Conservation (phyloP, 2,888 invertebrate genomes). For the Lissocephala sabroskyi region DNA sequence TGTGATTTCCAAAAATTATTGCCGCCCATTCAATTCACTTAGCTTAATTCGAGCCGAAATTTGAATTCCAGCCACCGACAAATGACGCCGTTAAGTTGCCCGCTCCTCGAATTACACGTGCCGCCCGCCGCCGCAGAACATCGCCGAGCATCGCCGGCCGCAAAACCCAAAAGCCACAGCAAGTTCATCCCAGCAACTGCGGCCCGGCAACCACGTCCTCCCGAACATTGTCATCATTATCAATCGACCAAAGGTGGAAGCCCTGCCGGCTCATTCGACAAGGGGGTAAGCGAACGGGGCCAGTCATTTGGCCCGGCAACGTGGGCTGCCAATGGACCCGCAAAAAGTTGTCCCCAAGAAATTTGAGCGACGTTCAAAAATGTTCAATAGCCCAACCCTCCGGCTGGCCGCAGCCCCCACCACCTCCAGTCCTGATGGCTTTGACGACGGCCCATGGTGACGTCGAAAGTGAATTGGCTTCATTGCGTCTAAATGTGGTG, state of each 20-base stretch:
- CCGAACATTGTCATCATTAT: slow-evolving; percentile 9
- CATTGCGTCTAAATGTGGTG: slow-evolving; percentile 59
- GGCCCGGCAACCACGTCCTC: background rate
- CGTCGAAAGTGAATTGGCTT: slow-evolving; percentile 50
- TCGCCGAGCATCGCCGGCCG: too few relatives aligned
- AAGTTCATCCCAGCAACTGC: background rate
- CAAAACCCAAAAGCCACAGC: slow-evolving; percentile 4
- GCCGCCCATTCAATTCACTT: too few relatives aligned
- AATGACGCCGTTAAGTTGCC: too few relatives aligned
- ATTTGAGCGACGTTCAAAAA: slow-evolving; percentile 26
- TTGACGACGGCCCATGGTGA: slow-evolving; percentile 8
- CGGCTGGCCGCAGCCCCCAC: too few relatives aligned
- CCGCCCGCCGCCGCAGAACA: too few relatives aligned
- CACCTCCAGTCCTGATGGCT: too few relatives aligned
- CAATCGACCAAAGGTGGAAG: slow-evolving; percentile 17
- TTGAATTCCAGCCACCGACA: too few relatives aligned
- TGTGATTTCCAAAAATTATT: too few relatives aligned
- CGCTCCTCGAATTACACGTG: too few relatives aligned
- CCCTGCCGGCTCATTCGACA: too few relatives aligned
- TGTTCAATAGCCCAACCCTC: slow-evolving; percentile 3
- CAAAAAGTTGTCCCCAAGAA: slow-evolving; percentile 30
- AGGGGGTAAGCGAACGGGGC: background rate
- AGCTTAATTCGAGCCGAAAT: too few relatives aligned
- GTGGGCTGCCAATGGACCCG: slow-evolving; percentile 2
- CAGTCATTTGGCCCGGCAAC: background rate